phyloP scores from a whole-genome alignment of 2,113 vertebrate species.

The Eurypyga helias region DNA sequence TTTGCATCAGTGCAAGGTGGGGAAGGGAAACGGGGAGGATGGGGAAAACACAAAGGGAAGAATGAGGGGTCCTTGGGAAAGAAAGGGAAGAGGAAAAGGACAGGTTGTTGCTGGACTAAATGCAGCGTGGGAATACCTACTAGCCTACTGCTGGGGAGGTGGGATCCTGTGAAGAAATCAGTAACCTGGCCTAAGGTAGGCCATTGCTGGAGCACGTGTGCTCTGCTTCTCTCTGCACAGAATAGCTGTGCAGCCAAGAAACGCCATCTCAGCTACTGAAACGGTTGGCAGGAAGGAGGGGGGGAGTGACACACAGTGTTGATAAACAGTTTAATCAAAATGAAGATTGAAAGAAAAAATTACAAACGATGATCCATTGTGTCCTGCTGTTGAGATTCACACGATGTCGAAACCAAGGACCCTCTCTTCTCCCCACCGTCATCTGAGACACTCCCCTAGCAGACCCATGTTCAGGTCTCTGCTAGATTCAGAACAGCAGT shows the following conservation, averaged over 20 bases:
- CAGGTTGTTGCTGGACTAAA: not conserved
- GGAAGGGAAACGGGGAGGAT: not conserved
- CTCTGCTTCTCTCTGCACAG: not conserved
- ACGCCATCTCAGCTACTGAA: not conserved
- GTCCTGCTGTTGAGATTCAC: not conserved
- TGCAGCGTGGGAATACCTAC: not conserved
- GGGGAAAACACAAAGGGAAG: not conserved
- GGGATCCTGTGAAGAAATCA: not conserved
- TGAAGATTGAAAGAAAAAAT: not conserved
- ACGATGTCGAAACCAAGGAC: not conserved
- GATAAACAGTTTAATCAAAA: not conserved
- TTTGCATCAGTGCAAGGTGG: not conserved
- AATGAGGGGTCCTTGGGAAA: not conserved
- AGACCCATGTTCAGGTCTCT: not conserved
- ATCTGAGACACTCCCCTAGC: not conserved
- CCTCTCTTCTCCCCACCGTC: not conserved
- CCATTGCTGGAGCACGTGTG: not conserved
- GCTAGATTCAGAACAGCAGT: accelerated
- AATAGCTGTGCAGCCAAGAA: not conserved
- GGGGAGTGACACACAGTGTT: not conserved
- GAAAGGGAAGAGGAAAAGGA: not conserved
- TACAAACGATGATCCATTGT: not conserved
- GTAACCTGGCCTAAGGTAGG: not conserved
- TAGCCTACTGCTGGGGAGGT: not conserved
- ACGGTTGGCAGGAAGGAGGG: not conserved